Evolutionary conservation across 2,797 vertebrate species (phyloP), one percentile per base, ranked within the genome.

Genomic region (Sus cebifrons): DNA sequence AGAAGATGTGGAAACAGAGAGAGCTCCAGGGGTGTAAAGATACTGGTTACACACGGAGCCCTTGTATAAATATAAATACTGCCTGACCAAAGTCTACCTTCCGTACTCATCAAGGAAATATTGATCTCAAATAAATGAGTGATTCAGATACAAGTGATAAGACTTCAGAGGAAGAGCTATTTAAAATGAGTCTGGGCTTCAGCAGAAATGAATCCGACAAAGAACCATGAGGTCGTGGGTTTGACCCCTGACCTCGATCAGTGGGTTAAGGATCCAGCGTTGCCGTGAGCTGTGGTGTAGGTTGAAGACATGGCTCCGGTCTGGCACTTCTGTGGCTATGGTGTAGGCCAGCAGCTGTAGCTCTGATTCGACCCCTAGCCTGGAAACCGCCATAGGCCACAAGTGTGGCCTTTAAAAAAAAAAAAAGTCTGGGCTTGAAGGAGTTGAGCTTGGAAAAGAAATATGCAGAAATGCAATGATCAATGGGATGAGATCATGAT

Each of bases 41-140:
- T 91, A 94, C 9, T 29, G 1, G n/a, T 71, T 86, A 36, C 23
- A 67, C 68, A 44, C 3, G 17, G 36, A 95, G 88, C 67, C 36
- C 20, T 75, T 90, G 49, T 67, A 73, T 77, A 92, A 93, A 67
- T 56, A 68, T 20, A 96, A 94, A 83, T 68, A 36, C 25, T 54
- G 13, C 40, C 49, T 40, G 32, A 36, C 49, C 78, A 70, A 94
- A 94, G 64, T 81, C 92, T 75, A 68, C n/a, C 68, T 90, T 81
- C 67, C 23, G 64, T 44, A 52, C 64, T 89, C 75, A 74, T 74
- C 79, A 94, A 85, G 60, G 58, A 73, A 91, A 95, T 90, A 90
- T 15, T 82, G 21, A 64, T 92, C 67, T 81, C 83, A 89, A 52
- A 95, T 71, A 86, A 81, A 56, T 29, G 85, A 58, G 11, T 32